Evolutionary conservation across 2,113 vertebrate genomes (phyloP).

Genomic region (Muntiacus muntjak): DNA sequence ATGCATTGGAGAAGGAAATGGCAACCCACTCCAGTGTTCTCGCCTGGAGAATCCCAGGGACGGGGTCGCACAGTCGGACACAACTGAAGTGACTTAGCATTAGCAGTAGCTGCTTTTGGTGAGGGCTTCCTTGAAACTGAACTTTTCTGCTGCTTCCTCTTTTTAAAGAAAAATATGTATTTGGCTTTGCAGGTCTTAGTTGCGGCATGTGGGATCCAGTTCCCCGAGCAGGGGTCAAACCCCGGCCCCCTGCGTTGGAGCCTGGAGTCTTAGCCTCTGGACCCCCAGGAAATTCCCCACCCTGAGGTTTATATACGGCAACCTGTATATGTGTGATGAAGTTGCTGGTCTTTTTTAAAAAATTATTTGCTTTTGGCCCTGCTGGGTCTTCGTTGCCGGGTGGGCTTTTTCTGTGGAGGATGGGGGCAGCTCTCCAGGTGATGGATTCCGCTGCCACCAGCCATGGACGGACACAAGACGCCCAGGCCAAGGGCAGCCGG

Average conservation of each 20-base stretch:
- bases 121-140: neutral
- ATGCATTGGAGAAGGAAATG: no score
- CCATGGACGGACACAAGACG: rapidly evolving
- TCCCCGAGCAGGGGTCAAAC: neutral
- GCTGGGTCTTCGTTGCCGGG: neutral
- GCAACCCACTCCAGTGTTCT: no score
- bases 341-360: neutral
- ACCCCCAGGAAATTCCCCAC: neutral
- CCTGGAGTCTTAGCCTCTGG: neutral
- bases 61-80: no score
- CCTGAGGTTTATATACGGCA: neutral
- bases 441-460: neutral
- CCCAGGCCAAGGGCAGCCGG: neutral
- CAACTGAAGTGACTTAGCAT: no score
- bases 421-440: neutral
- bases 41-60: no score
- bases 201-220: neutral
- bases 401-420: neutral
- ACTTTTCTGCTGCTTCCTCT: neutral
- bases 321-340: rapidly evolving
- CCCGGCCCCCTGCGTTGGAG: neutral
- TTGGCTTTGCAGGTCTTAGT: neutral
- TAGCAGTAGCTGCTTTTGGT: neutral
- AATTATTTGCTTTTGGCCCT: neutral
- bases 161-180: neutral